Conservation (phyloP, 2,888 invertebrate species). For the Neocrepidodera transversa region DNA sequence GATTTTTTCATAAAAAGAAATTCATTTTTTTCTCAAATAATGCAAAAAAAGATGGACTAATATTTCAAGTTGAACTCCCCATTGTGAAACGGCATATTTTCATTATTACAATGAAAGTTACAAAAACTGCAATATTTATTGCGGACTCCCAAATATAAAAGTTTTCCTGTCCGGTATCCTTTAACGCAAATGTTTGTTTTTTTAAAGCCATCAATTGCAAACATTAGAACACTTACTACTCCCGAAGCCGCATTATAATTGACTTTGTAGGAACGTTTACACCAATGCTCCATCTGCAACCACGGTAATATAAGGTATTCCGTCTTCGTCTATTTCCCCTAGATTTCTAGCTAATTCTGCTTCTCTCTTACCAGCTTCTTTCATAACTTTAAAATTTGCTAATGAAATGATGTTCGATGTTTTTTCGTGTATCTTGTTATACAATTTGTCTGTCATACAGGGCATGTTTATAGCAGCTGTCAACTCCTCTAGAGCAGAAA, state of each 20-base stretch:
- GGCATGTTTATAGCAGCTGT: conserved; percentile 13
- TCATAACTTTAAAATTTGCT: background rate
- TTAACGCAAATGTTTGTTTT: too few species aligned
- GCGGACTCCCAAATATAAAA: too few species aligned
- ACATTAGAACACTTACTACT: conserved; percentile 1
- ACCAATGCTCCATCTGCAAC: conserved; percentile 1
- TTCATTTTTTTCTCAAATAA: too few species aligned
- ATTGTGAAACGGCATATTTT: too few species aligned
- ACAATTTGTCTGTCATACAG: conserved; percentile 3
- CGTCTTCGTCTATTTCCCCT: background rate
- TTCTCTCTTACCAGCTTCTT: background rate
- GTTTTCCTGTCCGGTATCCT: too few species aligned
- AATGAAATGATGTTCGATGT: conserved; percentile 3
- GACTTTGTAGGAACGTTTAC: conserved; percentile 2
- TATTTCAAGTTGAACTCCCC: too few species aligned
- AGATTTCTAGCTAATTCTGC: background rate
- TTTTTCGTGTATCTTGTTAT: background rate
- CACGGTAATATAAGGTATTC: conserved; percentile 1
- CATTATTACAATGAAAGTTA: too few species aligned
- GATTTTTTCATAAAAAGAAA: too few species aligned
- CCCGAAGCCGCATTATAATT: background rate
- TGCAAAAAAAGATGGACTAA: too few species aligned
- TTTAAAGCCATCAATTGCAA: too few species aligned
- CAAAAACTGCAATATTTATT: too few species aligned
- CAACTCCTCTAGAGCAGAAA: conserved; percentile 6